Percentiles rank a stretch among this genome's conserved stretches.
Conservation (phyloP, 2,888 invertebrate genomes). For the Dicranocentrus wangi region DNA sequence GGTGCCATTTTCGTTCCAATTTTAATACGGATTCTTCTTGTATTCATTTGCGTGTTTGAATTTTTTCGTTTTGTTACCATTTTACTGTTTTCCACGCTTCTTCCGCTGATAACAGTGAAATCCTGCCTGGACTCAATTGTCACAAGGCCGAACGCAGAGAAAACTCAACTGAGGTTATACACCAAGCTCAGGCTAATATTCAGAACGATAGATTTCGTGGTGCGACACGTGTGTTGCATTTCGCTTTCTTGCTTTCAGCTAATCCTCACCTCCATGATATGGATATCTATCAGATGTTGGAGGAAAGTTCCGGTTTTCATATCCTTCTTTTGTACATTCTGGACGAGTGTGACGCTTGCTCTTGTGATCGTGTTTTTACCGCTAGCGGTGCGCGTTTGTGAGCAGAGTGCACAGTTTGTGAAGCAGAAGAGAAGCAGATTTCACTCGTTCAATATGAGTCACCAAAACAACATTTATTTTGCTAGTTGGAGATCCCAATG, state of each 20-base stretch:
- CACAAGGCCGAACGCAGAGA: neutral
- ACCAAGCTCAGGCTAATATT: conserved; percentile 20
- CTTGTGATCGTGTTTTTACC: neutral
- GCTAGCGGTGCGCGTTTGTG: neutral
- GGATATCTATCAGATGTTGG: conserved; percentile 14
- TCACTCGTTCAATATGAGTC: neutral
- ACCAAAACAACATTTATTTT: neutral
- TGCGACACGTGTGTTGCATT: neutral
- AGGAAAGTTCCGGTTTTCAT: neutral
- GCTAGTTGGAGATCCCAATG: conserved; percentile 17
- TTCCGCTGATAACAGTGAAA: neutral
- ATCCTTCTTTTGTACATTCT: neutral
- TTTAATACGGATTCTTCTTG: neutral
- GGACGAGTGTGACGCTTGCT: neutral
- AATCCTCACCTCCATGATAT: neutral
- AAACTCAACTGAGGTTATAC: neutral
- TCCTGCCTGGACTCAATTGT: neutral
- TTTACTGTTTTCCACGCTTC: neutral
- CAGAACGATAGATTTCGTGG: neutral
- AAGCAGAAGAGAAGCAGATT: neutral
- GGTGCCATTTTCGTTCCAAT: neutral
- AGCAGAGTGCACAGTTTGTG: conserved; percentile 16
- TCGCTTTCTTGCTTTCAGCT: neutral
- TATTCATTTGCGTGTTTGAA: conserved; percentile 13
- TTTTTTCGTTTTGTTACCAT: neutral